These are phyloP conservation scores for Kradibia gibbosae DNA, from an alignment of 1,140 invertebrate species.

Conservation along the genomic window DNA sequence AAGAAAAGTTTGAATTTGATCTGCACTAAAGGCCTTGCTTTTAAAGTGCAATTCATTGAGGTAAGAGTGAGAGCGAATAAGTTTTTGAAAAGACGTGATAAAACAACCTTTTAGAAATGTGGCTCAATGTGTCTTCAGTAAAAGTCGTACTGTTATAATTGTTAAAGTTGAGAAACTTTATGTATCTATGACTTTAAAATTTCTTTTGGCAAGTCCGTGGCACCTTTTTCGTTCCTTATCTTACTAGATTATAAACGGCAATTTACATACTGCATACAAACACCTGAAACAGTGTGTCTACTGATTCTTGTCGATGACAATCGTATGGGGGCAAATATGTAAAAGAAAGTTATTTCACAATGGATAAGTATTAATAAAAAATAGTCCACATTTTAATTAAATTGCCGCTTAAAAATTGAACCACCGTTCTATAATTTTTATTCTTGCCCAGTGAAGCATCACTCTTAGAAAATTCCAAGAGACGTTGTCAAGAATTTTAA, in stretches of 20 bases:
- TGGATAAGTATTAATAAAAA: neutral
- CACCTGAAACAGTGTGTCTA: neutral
- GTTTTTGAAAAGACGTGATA: no score
- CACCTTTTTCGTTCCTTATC: neutral
- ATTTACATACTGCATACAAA: neutral
- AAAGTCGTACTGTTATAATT: neutral
- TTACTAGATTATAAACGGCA: neutral
- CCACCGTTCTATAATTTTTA: conserved; percentile 23
- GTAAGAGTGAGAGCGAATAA: neutral
- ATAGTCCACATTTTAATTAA: no score
- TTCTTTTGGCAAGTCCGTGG: neutral
- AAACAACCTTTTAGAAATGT: neutral
- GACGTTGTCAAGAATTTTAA: neutral
- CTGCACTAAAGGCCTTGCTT: neutral
- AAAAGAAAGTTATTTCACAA: neutral
- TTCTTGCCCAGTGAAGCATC: conserved; percentile 10
- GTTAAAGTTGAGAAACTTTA: neutral
- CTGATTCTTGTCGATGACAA: neutral
- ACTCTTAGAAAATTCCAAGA: conserved; percentile 13
- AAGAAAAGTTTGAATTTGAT: neutral
- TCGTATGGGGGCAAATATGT: neutral
- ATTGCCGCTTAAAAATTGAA: neutral
- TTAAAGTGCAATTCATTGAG: neutral
- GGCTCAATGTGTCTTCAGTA: neutral
- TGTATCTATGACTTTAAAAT: neutral